Conservation (phyloP, 2,888 invertebrate genomes). For the Callosobruchus maculatus region DNA sequence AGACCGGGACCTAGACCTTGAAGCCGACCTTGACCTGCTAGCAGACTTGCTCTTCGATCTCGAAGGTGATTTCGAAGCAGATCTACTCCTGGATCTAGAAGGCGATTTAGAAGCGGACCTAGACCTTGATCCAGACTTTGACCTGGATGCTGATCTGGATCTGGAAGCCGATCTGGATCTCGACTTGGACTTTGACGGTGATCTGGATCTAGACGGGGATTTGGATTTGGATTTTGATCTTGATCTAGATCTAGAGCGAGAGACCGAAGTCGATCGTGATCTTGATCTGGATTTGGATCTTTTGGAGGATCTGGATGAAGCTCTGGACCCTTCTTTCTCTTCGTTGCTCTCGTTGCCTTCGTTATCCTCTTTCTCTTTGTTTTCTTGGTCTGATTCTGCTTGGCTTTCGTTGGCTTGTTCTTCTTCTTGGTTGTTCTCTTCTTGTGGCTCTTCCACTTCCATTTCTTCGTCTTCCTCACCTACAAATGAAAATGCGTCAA, state of each 20-base stretch:
- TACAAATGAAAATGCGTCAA: constrained; percentile 5
- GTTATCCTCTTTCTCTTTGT: constrained; percentile 40
- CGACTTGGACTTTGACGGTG: constrained; percentile 32
- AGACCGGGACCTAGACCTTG: constrained; percentile 42
- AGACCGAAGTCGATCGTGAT: constrained; percentile 38
- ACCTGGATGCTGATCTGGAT: constrained; percentile 35
- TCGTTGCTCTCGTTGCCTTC: constrained; percentile 44
- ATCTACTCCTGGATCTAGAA: constrained; percentile 43
- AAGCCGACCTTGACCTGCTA: constrained; percentile 41
- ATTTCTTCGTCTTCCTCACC: constrained; percentile 61
- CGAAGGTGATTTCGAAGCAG: constrained; percentile 43
- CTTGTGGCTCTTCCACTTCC: constrained; percentile 45
- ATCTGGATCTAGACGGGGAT: constrained; percentile 43
- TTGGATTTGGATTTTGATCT: constrained; percentile 45
- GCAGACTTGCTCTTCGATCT: constrained; percentile 30
- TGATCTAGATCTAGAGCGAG: constrained; percentile 37
- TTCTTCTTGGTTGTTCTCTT: constrained; percentile 62
- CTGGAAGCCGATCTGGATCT: constrained; percentile 35
- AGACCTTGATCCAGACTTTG: constrained; percentile 36
- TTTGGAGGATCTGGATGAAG: constrained; percentile 40
- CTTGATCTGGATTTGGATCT: constrained; percentile 35
- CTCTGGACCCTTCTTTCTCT: constrained; percentile 27
- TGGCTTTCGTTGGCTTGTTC: constrained; percentile 54
- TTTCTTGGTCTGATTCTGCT: constrained; percentile 49
- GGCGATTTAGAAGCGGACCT: constrained; percentile 45